Percentiles rank a stretch among this genome's conserved stretches.
These are phyloP conservation scores for Pterocles gutturalis DNA, from an alignment of 2,113 vertebrate species.

Conservation along the genomic window DNA sequence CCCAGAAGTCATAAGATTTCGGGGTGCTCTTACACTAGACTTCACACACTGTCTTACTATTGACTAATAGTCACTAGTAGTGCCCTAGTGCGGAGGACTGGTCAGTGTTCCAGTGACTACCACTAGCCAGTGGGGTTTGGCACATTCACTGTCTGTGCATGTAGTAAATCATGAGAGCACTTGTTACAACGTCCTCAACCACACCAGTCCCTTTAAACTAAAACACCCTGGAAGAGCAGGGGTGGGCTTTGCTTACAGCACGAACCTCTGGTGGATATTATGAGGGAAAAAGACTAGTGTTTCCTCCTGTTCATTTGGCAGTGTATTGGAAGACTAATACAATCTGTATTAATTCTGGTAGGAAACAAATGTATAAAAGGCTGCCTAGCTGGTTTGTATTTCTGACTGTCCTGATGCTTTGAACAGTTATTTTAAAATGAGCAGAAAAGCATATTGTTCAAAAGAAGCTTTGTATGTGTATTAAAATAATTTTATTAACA, in stretches of 20 bases:
- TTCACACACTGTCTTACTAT: background rate
- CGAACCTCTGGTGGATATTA: background rate
- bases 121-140: background rate
- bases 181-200: background rate
- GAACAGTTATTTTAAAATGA: background rate
- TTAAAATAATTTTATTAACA: background rate
- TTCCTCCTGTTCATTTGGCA: conserved; percentile 23
- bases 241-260: background rate
- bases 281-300: background rate
- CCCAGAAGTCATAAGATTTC: background rate
- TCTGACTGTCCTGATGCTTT: background rate
- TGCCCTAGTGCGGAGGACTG: background rate
- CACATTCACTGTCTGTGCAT: rapidly evolving
- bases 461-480: background rate
- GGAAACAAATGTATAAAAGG: background rate
- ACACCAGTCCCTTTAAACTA: background rate
- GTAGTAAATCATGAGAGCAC: background rate
- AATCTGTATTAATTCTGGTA: background rate
- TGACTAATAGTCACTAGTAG: background rate
- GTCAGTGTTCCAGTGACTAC: background rate
- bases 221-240: background rate
- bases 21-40: background rate
- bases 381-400: background rate
- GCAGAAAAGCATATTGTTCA: background rate
- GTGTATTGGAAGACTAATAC: background rate